phyloP scores from a whole-genome alignment of 2,113 vertebrate species.

The Lathamus discolor region DNA sequence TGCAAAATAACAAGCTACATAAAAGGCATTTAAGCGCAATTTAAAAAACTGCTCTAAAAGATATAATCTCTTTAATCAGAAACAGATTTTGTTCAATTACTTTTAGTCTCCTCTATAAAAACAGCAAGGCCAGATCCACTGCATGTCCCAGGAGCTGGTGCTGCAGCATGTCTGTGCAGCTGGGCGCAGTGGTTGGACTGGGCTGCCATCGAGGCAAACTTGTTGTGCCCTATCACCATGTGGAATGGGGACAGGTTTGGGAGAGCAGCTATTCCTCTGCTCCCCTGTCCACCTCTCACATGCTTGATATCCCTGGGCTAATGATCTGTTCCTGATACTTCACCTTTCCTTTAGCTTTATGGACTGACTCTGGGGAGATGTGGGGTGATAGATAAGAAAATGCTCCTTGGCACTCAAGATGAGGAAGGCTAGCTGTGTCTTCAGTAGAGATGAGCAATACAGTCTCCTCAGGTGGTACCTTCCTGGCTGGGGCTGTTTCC shows the following conservation, averaged over 20 bases:
- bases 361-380: fast-evolving
- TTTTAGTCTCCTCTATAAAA: background rate
- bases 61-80: constrained; percentile 54
- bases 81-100: constrained; percentile 45
- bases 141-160: background rate
- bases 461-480: background rate
- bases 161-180: fast-evolving
- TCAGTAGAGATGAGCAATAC: background rate
- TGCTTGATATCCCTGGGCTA: background rate
- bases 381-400: background rate
- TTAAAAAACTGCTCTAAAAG: background rate
- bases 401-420: background rate
- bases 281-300: background rate
- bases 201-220: background rate
- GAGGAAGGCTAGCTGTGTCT: fast-evolving
- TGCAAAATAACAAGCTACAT: constrained; percentile 51
- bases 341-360: background rate
- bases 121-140: background rate
- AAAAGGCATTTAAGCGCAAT: constrained; percentile 52
- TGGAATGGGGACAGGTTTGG: background rate
- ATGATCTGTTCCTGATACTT: fast-evolving
- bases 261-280: background rate
- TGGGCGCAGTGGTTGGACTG: background rate
- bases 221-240: background rate
- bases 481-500: background rate